Conservation (phyloP, 23 tunicate genomes). For the Halocynthia aurantium region DNA sequence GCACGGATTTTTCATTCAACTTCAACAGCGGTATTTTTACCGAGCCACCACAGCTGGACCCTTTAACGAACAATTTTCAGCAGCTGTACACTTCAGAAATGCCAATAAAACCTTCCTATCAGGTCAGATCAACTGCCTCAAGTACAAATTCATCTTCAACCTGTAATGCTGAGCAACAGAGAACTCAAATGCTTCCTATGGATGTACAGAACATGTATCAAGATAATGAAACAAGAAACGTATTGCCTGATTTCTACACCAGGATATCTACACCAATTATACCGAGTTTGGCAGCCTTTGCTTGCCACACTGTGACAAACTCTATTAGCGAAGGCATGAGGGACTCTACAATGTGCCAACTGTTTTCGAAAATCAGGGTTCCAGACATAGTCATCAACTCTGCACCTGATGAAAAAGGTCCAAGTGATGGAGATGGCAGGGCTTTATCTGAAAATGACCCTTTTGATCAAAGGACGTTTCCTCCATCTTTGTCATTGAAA, state of each 20-base stretch:
- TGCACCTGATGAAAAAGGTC: constrained; percentile 1
- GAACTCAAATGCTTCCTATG: no score
- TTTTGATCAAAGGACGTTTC: neutral
- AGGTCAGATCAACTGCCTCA: no score
- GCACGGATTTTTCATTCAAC: no score
- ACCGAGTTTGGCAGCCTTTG: neutral
- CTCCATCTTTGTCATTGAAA: no score
- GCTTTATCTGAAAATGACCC: neutral
- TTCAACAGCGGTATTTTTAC: no score
- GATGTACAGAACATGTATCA: no score
- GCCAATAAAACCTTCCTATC: no score
- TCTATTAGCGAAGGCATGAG: neutral
- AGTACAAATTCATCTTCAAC: no score
- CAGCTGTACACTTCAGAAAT: no score
- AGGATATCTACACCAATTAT: neutral
- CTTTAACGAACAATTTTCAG: no score
- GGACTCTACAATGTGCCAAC: neutral
- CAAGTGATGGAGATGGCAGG: neutral
- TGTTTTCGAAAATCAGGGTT: neutral
- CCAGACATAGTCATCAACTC: neutral
- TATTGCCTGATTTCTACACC: neutral
- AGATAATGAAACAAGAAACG: neutral
- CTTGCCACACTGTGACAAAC: constrained; percentile 1
- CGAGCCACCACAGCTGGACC: no score
- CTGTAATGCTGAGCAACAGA: no score